Evolutionary conservation across 2,113 vertebrate genomes (phyloP).

Genomic region (Macrotis lagotis): DNA sequence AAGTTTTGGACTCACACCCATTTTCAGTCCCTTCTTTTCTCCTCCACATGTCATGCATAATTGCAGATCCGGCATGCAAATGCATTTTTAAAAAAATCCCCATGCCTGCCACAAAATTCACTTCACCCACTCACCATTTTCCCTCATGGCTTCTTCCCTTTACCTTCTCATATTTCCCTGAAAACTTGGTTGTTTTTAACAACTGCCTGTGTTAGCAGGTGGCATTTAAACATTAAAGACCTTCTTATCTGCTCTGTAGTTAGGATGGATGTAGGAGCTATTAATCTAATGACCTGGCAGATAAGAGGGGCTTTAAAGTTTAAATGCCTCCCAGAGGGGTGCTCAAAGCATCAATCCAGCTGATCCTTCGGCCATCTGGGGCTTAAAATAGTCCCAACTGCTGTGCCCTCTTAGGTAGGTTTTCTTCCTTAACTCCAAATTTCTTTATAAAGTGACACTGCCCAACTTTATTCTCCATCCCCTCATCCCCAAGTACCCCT

Average conservation of each 20-base stretch:
- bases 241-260: neutral
- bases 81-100: neutral
- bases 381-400: neutral
- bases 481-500: neutral
- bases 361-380: neutral
- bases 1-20: neutral
- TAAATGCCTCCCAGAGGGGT: neutral
- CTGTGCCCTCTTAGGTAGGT: neutral
- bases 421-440: neutral
- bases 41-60: neutral
- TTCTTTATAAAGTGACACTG: neutral
- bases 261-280: neutral
- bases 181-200: neutral
- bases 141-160: neutral
- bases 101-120: neutral
- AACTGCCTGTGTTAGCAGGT: neutral
- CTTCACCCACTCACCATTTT: neutral
- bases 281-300: neutral
- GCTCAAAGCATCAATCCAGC: neutral
- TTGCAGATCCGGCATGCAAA: neutral
- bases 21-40: neutral
- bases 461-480: neutral
- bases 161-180: neutral
- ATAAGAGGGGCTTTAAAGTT: conserved; percentile 4
- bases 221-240: neutral